phyloP scores from a whole-genome alignment of 1,140 invertebrate genomes.

The Drosophila nebulosa region DNA sequence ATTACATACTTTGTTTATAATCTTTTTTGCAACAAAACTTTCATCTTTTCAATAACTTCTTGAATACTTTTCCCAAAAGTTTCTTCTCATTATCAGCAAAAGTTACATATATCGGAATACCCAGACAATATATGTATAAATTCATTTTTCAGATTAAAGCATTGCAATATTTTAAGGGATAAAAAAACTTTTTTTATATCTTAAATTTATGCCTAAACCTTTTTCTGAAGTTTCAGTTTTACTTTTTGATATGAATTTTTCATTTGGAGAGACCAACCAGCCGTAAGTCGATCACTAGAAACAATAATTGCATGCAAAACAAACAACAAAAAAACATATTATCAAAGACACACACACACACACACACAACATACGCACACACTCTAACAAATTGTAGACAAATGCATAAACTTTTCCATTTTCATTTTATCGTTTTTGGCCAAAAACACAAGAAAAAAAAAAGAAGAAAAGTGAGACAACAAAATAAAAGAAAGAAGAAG shows the following conservation, averaged over 20 bases:
- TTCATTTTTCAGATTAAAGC: no score
- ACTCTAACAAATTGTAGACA: constrained; percentile 37
- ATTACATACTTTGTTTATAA: no score
- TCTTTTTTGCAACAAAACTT: no score
- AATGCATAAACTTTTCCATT: constrained; percentile 51
- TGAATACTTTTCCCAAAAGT: no score
- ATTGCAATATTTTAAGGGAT: no score
- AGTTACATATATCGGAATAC: no score
- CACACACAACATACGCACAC: constrained; percentile 13
- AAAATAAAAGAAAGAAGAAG: background rate
- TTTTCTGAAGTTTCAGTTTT: background rate
- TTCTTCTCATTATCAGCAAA: no score
- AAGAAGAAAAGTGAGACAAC: constrained; percentile 3
- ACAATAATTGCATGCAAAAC: constrained; percentile 56
- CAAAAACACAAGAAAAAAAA: constrained; percentile 26
- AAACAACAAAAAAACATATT: constrained; percentile 3
- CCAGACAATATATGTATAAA: no score
- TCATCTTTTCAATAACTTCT: no score
- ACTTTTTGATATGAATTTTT: background rate
- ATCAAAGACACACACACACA: constrained; percentile 24
- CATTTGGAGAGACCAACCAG: constrained; percentile 13
- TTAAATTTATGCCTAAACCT: background rate
- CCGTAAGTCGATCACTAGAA: constrained; percentile 14
- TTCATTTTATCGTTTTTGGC: constrained; percentile 57
- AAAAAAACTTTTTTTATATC: no score